Evolutionary conservation across 2,888 invertebrate species (phyloP).

Genomic region (Anticlea derivata): DNA sequence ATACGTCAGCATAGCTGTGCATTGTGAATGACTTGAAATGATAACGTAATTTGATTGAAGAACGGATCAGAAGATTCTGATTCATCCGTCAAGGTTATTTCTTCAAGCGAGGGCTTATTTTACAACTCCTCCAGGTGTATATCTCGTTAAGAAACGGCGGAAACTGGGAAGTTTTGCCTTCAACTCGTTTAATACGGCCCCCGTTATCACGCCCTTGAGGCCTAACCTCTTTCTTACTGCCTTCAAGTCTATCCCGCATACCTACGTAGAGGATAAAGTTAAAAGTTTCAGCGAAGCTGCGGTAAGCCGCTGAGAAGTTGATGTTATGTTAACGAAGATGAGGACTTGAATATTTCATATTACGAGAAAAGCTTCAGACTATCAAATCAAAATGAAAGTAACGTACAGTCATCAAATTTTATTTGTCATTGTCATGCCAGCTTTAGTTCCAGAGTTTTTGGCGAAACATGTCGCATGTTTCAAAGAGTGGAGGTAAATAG

Average conservation of each 20-base stretch:
- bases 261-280: slow-evolving; percentile 29
- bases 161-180: slow-evolving; percentile 58
- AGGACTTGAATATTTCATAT: not conserved
- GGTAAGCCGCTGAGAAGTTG: too few relatives aligned
- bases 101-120: slow-evolving; percentile 33
- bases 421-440: too few relatives aligned
- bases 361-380: too few relatives aligned
- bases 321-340: slow-evolving; percentile 3
- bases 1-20: too few relatives aligned
- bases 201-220: slow-evolving; percentile 65
- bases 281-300: slow-evolving; percentile 21
- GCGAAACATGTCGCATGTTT: too few relatives aligned
- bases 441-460: too few relatives aligned
- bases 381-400: too few relatives aligned
- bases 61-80: too few relatives aligned
- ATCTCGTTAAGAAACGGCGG: slow-evolving; percentile 56
- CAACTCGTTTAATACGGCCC: slow-evolving; percentile 62
- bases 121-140: slow-evolving; percentile 40
- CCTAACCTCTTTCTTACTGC: slow-evolving; percentile 57
- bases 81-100: not conserved
- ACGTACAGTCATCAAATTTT: too few relatives aligned
- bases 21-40: too few relatives aligned
- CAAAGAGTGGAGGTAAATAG: too few relatives aligned
- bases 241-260: slow-evolving; percentile 40
- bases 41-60: not conserved